Percentiles rank a stretch among this genome's conserved stretches.
phyloP scores from a whole-genome alignment of 2,797 vertebrate species.

The Tenualosa ilisha region DNA sequence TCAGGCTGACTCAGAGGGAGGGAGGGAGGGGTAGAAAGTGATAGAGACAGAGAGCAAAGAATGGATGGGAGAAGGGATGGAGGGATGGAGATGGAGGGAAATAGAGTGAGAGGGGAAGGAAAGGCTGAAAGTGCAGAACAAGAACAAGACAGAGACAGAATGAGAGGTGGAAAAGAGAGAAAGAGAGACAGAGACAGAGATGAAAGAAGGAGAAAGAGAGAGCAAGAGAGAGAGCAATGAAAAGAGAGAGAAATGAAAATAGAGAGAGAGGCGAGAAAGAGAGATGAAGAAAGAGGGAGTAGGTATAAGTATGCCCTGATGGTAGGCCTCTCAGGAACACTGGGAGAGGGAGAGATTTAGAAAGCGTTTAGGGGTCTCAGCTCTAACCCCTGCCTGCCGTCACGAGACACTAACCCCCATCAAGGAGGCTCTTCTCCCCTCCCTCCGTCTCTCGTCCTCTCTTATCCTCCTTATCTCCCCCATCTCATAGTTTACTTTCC shows the following conservation, averaged over 20 bases:
- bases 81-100: not conserved
- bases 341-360: not conserved
- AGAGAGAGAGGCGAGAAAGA: not conserved
- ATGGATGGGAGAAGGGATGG: not conserved
- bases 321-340: not conserved
- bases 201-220: not conserved
- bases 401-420: not conserved
- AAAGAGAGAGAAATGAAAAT: not conserved
- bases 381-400: not conserved
- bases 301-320: not conserved
- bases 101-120: too few relatives aligned
- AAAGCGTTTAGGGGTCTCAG: conserved; percentile 2
- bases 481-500: not conserved
- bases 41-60: not conserved
- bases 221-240: not conserved
- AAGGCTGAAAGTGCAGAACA: too few relatives aligned
- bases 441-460: not conserved
- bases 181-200: not conserved
- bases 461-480: not conserved
- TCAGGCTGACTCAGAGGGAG: not conserved
- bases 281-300: not conserved
- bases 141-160: too few relatives aligned
- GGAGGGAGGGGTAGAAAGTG: not conserved
- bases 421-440: not conserved
- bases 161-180: too few relatives aligned